Evolutionary conservation across 64 coral and sea anemone genomes (phyloP).

Genomic region (Porites australiensis): DNA sequence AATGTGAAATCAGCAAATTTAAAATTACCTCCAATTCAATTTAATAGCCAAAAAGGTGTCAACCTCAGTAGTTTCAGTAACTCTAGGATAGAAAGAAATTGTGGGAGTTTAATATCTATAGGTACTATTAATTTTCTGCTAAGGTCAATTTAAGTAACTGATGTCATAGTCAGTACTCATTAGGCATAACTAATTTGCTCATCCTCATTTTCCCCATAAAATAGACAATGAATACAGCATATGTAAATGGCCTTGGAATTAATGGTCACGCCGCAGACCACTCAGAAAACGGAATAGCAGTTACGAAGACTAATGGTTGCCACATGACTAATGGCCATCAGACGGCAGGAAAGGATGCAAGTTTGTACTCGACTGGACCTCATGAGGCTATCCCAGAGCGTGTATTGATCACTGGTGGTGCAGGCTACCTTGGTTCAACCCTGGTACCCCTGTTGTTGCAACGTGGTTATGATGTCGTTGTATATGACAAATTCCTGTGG

Average conservation of each 20-base stretch:
- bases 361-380: not conserved
- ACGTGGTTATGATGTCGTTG: slow-evolving; percentile 70
- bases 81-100: too few relatives aligned
- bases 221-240: not conserved
- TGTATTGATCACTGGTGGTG: slow-evolving; percentile 88
- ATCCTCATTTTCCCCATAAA: not conserved
- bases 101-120: too few relatives aligned
- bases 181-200: not conserved
- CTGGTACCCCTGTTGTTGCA: slow-evolving; percentile 78
- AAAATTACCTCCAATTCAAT: too few relatives aligned
- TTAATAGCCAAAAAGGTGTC: too few relatives aligned
- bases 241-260: not conserved
- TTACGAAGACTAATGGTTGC: not conserved
- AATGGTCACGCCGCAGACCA: not conserved
- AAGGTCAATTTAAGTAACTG: too few relatives aligned
- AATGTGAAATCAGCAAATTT: too few relatives aligned
- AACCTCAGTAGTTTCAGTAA: too few relatives aligned
- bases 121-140: too few relatives aligned
- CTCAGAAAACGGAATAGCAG: not conserved
- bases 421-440: slow-evolving; percentile 90
- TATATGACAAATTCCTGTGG: slow-evolving; percentile 94
- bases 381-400: slow-evolving; percentile 5
- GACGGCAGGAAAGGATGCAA: not conserved
- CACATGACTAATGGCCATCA: not conserved
- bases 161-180: too few relatives aligned